phyloP scores from a whole-genome alignment of 2,888 invertebrate genomes.

The Megamerina dolium region DNA sequence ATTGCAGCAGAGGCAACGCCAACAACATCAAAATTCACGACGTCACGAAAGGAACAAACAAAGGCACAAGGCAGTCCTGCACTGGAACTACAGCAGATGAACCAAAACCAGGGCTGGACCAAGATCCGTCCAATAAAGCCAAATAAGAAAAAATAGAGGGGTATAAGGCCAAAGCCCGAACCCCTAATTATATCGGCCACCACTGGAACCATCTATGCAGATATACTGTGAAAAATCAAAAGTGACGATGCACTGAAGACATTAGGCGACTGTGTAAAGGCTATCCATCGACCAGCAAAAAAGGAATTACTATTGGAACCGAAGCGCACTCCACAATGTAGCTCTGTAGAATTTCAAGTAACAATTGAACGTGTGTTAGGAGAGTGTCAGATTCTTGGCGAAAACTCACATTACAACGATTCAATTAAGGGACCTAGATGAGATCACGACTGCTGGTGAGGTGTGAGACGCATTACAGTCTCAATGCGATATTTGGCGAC shows the following conservation, averaged over 20 bases:
- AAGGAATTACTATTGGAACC: not conserved
- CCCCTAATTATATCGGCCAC: slow-evolving; percentile 1
- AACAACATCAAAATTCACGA: no score
- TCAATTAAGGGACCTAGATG: not conserved
- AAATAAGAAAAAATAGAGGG: not conserved
- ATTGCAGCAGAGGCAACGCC: not conserved
- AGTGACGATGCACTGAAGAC: not conserved
- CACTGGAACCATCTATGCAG: not conserved
- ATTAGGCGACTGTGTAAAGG: slow-evolving; percentile 1
- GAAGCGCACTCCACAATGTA: not conserved
- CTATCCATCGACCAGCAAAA: slow-evolving; percentile 1
- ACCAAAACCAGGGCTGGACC: no score
- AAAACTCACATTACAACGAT: not conserved
- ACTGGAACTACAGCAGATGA: no score
- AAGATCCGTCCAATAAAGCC: not conserved
- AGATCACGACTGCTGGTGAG: not conserved
- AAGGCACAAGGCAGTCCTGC: no score
- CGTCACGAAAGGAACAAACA: no score
- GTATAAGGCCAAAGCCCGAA: not conserved
- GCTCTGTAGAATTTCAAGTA: not conserved
- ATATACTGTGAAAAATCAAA: slow-evolving; percentile 1
- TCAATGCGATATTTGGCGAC: not conserved
- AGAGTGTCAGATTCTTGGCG: not conserved
- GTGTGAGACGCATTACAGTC: not conserved
- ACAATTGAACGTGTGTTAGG: not conserved